Percentiles rank a stretch among this genome's conserved stretches.
phyloP scores from a whole-genome alignment of 2,797 vertebrate species.

The Heterohyrax brucei region DNA sequence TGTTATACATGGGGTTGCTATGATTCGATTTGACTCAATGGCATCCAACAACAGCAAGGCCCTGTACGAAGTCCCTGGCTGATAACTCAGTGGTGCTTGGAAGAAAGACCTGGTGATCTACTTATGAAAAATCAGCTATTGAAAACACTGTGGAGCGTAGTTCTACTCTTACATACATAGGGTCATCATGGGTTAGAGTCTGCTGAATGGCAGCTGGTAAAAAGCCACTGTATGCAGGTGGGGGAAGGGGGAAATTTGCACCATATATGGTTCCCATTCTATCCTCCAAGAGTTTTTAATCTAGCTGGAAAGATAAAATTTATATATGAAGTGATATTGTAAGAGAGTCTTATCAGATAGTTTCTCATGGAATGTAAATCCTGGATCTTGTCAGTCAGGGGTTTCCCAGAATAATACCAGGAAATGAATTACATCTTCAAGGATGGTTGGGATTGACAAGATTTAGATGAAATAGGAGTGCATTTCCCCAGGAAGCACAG shows the following conservation, averaged over 20 bases:
- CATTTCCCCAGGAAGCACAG: neutral
- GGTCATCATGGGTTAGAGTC: neutral
- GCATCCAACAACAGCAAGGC: too few species aligned
- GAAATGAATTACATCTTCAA: neutral
- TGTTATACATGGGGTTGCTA: too few species aligned
- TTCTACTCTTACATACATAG: neutral
- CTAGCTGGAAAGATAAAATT: neutral
- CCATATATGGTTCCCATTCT: neutral
- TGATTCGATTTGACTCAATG: too few species aligned
- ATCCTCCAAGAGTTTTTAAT: conserved; percentile 1
- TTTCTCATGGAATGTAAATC: neutral
- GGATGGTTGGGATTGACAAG: neutral
- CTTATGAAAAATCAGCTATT: neutral
- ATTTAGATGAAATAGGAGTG: neutral
- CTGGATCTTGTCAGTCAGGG: neutral
- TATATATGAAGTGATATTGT: neutral
- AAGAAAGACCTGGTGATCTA: neutral
- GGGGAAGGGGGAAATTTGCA: neutral
- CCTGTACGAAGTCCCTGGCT: neutral
- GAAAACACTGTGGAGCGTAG: neutral
- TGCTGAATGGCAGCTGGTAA: neutral
- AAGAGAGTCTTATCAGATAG: neutral
- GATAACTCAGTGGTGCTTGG: neutral
- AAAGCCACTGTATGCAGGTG: neutral
- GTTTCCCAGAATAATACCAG: neutral